phyloP scores from a whole-genome alignment of 2,113 vertebrate genomes.

The Isurus oxyrinchus region DNA sequence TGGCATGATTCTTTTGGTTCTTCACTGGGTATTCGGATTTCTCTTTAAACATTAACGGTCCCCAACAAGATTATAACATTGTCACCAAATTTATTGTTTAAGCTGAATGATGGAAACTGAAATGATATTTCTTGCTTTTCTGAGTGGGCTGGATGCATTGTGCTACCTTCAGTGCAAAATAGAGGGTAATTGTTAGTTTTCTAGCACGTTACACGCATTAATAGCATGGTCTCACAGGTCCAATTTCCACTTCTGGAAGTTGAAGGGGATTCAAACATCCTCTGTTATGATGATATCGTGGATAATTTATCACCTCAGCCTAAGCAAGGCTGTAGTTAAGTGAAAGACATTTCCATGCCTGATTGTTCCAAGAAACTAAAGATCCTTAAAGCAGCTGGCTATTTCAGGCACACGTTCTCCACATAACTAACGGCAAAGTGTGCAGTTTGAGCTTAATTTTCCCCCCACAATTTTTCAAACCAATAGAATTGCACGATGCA shows the following conservation, averaged over 20 bases:
- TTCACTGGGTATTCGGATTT: no score
- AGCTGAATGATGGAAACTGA: not conserved
- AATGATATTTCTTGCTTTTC: not conserved
- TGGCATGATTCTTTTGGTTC: no score
- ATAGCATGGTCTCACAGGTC: not conserved
- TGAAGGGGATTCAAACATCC: not conserved
- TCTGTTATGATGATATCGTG: not conserved
- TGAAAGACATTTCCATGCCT: not conserved
- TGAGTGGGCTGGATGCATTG: no score
- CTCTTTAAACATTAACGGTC: no score
- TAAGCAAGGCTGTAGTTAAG: not conserved
- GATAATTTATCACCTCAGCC: not conserved
- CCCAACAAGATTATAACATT: no score
- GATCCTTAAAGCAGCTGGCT: not conserved
- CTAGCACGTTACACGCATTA: not conserved
- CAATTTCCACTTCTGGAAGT: not conserved
- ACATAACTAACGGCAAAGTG: not conserved
- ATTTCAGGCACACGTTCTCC: not conserved
- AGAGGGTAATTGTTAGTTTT: not conserved
- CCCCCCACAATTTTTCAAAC: not conserved
- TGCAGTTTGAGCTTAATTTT: not conserved
- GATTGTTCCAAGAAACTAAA: not conserved
- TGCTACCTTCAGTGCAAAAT: not conserved
- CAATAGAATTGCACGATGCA: not conserved
- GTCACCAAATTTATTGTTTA: not conserved